Conservation (phyloP, 2,113 vertebrate genomes). For the Mesembrinibis cayennensis region DNA sequence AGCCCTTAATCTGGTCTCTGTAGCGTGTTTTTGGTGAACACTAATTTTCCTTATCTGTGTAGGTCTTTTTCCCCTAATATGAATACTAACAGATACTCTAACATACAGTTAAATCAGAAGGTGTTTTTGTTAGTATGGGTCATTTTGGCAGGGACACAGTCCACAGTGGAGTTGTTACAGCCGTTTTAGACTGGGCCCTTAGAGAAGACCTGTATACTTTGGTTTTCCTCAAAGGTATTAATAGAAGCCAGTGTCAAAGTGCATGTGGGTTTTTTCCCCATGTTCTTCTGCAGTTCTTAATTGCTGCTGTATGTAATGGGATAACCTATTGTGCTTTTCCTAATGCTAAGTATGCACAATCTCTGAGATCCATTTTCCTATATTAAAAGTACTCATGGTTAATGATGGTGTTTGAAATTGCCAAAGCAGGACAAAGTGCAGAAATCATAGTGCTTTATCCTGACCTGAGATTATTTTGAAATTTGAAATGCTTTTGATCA, state of each 20-base stretch:
- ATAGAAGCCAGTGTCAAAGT: background rate
- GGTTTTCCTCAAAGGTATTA: background rate
- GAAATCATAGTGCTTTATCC: background rate
- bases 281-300: background rate
- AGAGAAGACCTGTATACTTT: background rate
- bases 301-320: background rate
- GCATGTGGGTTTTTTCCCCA: no score
- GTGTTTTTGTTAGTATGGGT: background rate
- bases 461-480: background rate
- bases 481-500: background rate
- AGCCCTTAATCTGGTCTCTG: background rate
- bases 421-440: background rate
- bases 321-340: background rate
- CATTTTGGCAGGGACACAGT: no score
- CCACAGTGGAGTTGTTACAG: background rate
- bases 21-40: background rate
- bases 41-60: background rate
- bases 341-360: fast-evolving
- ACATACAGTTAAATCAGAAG: background rate
- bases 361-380: background rate
- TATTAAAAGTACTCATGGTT: background rate
- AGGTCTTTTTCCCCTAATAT: background rate
- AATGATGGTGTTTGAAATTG: background rate
- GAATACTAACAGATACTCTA: background rate
- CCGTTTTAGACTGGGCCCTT: background rate